A percentile compares a stretch with the other conserved stretches of the same genome.
Conservation (phyloP, 1,140 invertebrate species). For the Dysdera silvatica region DNA sequence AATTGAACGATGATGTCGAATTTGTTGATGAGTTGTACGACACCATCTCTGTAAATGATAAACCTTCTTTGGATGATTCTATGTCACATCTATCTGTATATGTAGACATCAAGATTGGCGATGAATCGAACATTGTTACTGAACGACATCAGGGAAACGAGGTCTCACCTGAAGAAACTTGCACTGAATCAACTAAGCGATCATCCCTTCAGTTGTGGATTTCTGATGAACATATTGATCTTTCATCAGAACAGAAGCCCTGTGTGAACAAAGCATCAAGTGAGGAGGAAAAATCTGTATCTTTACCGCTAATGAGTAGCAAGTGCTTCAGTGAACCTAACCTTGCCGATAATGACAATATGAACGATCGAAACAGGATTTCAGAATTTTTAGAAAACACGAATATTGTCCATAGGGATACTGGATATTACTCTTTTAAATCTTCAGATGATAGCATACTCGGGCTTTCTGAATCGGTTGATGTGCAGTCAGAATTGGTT, state of each 20-base stretch:
- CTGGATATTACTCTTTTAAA: conserved; percentile 33
- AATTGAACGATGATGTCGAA: too few species aligned
- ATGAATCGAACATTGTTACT: neutral
- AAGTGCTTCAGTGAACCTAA: too few species aligned
- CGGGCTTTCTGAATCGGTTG: conserved; percentile 7
- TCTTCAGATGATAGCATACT: conserved; percentile 31
- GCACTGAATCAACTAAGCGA: neutral
- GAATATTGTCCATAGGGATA: conserved; percentile 19
- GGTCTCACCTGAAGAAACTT: neutral
- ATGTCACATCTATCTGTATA: conserved; percentile 17
- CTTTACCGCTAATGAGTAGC: too few species aligned
- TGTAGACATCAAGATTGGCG: conserved; percentile 19
- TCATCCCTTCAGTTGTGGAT: neutral
- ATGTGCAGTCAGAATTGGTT: too few species aligned
- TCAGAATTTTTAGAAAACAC: neutral
- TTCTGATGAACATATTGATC: neutral
- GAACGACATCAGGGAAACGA: neutral
- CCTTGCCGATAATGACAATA: too few species aligned
- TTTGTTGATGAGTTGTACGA: too few species aligned
- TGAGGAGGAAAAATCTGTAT: too few species aligned
- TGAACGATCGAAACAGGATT: too few species aligned
- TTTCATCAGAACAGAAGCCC: too few species aligned
- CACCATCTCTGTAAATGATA: too few species aligned
- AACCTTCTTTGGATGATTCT: too few species aligned
- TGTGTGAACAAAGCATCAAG: too few species aligned